Conservation (phyloP, 2,113 vertebrate species). For the Arenaria interpres region DNA sequence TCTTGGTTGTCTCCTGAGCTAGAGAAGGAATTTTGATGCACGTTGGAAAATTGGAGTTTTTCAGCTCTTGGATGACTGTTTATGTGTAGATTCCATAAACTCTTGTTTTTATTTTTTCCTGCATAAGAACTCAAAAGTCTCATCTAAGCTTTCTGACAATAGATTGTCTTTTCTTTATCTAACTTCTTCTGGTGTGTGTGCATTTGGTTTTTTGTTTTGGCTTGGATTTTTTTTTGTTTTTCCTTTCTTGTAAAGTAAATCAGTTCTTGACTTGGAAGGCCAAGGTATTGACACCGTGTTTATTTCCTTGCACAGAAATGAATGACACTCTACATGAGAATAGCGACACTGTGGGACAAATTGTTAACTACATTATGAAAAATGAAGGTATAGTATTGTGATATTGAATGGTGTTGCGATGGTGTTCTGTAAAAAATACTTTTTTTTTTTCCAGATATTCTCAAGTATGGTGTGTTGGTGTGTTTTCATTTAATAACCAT, state of each 20-base stretch:
- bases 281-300: background rate
- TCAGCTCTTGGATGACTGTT: background rate
- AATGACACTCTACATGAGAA: conserved; percentile 88
- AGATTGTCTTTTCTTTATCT: background rate
- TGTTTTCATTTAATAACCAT: background rate
- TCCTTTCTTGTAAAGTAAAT: background rate
- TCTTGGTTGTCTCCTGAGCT: background rate
- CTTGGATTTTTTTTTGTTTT: background rate
- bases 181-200: background rate
- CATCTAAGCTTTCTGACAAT: background rate
- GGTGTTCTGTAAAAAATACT: background rate
- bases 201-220: background rate
- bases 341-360: conserved; percentile 91
- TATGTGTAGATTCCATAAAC: background rate
- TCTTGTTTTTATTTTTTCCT: background rate
- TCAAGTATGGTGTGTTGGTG: background rate
- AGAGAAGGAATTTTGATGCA: background rate
- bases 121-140: background rate
- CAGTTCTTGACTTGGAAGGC: background rate
- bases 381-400: conserved; percentile 87
- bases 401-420: background rate
- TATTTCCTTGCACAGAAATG: conserved; percentile 79
- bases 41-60: background rate
- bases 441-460: background rate
- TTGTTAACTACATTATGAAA: conserved; percentile 95